These are phyloP conservation scores for Spicauda simplicius DNA, from an alignment of 2,888 invertebrate genomes.

Conservation along the genomic window DNA sequence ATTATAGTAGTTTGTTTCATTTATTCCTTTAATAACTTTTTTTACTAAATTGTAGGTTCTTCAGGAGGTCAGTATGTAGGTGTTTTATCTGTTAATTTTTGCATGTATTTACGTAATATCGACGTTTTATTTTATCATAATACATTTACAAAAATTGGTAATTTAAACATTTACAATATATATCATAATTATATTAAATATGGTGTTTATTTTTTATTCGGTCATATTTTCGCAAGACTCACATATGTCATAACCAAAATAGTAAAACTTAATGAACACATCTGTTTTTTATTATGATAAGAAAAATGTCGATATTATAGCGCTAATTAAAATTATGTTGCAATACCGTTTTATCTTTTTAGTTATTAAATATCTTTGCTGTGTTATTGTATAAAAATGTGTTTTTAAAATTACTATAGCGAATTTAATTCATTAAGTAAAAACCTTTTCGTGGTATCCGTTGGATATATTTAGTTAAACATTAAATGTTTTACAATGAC, in stretches of 20 bases:
- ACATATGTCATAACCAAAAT: no score
- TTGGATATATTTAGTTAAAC: no score
- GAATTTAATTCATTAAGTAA: no score
- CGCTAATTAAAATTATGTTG: background rate
- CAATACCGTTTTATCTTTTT: background rate
- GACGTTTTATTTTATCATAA: background rate
- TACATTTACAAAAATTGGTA: background rate
- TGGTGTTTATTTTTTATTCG: no score
- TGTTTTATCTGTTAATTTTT: conserved; percentile 29
- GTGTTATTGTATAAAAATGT: background rate
- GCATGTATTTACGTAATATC: background rate
- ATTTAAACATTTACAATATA: no score
- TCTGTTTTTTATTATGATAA: no score
- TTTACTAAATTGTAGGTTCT: conserved; percentile 50
- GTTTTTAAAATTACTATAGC: no score
- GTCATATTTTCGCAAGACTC: no score
- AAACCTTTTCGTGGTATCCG: no score
- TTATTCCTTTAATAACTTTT: conserved; percentile 29
- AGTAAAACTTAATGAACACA: no score
- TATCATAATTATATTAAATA: no score
- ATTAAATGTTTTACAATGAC: no score
- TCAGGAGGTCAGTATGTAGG: conserved; percentile 57
- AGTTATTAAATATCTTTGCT: background rate
- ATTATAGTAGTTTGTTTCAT: background rate
- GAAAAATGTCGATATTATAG: background rate